These are phyloP conservation scores for Trachurus trachurus DNA, from an alignment of 2,797 vertebrate genomes.

Conservation along the genomic window DNA sequence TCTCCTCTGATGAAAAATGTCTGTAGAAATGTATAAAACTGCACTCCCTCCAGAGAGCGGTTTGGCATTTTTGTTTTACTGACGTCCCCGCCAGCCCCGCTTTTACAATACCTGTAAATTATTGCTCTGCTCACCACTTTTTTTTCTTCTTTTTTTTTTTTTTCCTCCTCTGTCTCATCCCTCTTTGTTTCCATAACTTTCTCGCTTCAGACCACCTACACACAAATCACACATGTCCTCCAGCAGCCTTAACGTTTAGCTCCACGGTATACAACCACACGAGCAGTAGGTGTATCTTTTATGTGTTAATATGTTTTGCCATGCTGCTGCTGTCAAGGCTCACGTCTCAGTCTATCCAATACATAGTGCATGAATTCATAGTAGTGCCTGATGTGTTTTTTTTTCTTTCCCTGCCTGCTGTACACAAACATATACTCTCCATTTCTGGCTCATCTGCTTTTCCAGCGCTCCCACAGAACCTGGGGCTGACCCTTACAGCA, in stretches of 20 bases:
- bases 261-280: constrained; percentile 4
- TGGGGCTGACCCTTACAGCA: constrained; percentile 66
- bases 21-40: constrained; percentile 68
- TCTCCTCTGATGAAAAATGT: constrained; percentile 71
- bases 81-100: constrained; percentile 71
- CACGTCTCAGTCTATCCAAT: constrained; percentile 33
- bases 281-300: constrained; percentile 32
- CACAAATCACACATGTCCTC: constrained; percentile 49
- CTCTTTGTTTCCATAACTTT: constrained; percentile 49
- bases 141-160: background rate
- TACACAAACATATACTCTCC: constrained; percentile 40
- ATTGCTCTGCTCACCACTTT: constrained; percentile 58
- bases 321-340: constrained; percentile 36
- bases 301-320: constrained; percentile 43
- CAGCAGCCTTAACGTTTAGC: constrained; percentile 32
- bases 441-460: constrained; percentile 64
- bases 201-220: constrained; percentile 36
- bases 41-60: constrained; percentile 58
- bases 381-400: constrained; percentile 9
- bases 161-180: constrained; percentile 37
- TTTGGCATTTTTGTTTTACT: constrained; percentile 81
- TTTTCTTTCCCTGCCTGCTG: constrained; percentile 19
- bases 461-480: constrained; percentile 50
- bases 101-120: constrained; percentile 83
- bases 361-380: constrained; percentile 43